Evolutionary conservation across 2,113 vertebrate genomes (phyloP).

Genomic region (Ariopsis seemanni): DNA sequence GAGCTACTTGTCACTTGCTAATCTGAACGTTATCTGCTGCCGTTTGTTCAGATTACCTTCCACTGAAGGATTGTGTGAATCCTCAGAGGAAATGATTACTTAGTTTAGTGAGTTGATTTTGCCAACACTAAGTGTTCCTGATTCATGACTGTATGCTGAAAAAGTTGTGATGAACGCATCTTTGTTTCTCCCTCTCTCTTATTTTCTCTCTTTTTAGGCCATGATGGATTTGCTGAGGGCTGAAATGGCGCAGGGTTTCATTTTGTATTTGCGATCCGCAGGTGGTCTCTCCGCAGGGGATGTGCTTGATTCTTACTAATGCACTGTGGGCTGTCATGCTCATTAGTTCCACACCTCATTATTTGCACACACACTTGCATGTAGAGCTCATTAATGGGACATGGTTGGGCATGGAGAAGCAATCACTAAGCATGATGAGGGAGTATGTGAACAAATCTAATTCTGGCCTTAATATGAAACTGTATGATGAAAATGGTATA

Average conservation of each 20-base stretch:
- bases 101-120: background rate
- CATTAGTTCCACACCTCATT: conserved; percentile 65
- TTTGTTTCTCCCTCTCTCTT: conserved; percentile 20
- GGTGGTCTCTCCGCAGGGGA: conserved; percentile 60
- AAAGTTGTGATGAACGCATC: conserved; percentile 40
- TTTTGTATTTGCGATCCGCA: conserved; percentile 58
- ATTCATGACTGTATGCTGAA: conserved; percentile 39
- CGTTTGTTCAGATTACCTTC: conserved; percentile 40
- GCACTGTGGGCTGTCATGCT: conserved; percentile 61
- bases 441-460: conserved; percentile 41
- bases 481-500: conserved; percentile 45
- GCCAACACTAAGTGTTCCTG: conserved; percentile 14
- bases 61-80: conserved; percentile 18
- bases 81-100: conserved; percentile 43
- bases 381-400: conserved; percentile 49
- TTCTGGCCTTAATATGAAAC: conserved; percentile 51
- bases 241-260: conserved; percentile 58
- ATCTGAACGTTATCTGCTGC: conserved; percentile 23
- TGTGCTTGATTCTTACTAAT: conserved; percentile 58
- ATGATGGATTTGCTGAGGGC: conserved; percentile 56
- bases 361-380: conserved; percentile 52
- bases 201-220: conserved; percentile 17
- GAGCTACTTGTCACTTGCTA: background rate
- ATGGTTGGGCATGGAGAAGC: conserved; percentile 43
- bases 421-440: conserved; percentile 50